Evolutionary conservation across 1,140 invertebrate genomes (phyloP).

Genomic region (Amphibalanus amphitrite): DNA sequence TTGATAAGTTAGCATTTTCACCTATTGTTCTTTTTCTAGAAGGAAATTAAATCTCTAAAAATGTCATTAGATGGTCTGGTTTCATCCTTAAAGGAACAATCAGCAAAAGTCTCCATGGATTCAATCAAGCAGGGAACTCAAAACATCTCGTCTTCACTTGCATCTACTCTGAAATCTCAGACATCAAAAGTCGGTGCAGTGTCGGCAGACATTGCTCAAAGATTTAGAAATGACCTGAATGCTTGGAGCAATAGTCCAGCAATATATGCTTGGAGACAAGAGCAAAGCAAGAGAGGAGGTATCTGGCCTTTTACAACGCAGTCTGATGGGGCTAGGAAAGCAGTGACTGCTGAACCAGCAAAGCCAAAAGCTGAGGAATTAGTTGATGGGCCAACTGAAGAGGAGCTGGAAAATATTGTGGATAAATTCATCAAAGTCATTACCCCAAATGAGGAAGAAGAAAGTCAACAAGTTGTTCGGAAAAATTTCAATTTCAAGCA

Average conservation of each 20-base stretch:
- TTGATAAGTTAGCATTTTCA: too few species aligned
- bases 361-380: background rate
- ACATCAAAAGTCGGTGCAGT: slow-evolving; percentile 12
- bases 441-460: slow-evolving; percentile 15
- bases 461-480: background rate
- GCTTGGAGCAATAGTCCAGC: background rate
- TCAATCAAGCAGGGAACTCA: background rate
- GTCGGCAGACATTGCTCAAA: background rate
- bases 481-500: background rate
- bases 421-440: slow-evolving; percentile 46
- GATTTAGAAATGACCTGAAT: background rate
- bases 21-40: too few species aligned
- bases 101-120: background rate
- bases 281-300: background rate
- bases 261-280: background rate
- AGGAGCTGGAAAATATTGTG: slow-evolving; percentile 38
- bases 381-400: slow-evolving; percentile 13
- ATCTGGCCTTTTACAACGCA: background rate
- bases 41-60: background rate
- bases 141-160: background rate
- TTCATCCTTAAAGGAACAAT: background rate
- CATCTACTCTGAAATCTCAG: slow-evolving; percentile 12
- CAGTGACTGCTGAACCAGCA: background rate
- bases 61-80: background rate
- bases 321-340: background rate